Evolutionary conservation across 2,113 vertebrate species (phyloP).

Genomic region (Bombycilla garrulus): DNA sequence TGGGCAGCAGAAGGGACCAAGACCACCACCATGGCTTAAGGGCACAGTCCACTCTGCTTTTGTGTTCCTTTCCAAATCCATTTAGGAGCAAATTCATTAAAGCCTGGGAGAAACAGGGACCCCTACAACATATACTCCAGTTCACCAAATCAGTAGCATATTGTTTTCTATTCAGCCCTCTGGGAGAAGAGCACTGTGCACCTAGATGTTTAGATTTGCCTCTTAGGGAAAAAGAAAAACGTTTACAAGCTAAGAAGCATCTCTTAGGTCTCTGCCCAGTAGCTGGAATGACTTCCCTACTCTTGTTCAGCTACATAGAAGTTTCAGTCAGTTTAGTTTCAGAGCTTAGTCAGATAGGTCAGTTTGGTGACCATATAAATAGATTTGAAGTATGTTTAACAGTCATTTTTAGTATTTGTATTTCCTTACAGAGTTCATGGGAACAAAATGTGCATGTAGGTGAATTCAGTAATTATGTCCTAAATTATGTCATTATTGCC

Average conservation of each 20-base stretch:
- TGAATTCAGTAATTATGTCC: background rate
- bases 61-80: background rate
- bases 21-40: background rate
- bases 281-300: background rate
- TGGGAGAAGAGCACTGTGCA: background rate
- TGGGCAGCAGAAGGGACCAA: background rate
- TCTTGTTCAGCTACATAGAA: background rate
- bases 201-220: background rate
- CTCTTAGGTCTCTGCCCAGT: background rate
- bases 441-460: background rate
- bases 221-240: background rate
- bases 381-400: background rate
- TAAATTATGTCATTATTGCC: background rate
- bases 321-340: background rate
- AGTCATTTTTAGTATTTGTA: background rate
- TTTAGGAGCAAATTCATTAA: background rate
- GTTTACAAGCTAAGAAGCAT: background rate
- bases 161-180: background rate
- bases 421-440: background rate
- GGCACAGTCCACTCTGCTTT: background rate
- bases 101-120: background rate
- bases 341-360: background rate
- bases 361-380: background rate
- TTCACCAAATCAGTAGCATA: background rate
- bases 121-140: background rate